These are phyloP conservation scores for Anomalospiza imberbis DNA, from an alignment of 2,797 vertebrate genomes.

Conservation along the genomic window DNA sequence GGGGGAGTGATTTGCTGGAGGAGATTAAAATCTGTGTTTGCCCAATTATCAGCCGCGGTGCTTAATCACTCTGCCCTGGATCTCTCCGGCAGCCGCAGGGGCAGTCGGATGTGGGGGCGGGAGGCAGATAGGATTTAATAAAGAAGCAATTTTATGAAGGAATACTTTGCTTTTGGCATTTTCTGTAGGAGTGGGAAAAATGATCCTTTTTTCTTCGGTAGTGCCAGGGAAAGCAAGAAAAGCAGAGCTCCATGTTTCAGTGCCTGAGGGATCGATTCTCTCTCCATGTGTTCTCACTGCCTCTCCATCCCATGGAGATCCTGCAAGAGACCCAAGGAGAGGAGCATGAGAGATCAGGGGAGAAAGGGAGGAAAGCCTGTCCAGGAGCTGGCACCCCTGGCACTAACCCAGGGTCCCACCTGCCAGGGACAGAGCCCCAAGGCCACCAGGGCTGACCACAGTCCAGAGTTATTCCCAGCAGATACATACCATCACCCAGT, in stretches of 20 bases:
- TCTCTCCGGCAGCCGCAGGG: not conserved
- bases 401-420: not conserved
- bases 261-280: not conserved
- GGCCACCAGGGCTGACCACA: not conserved
- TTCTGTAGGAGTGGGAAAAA: conserved; percentile 28
- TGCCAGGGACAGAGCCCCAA: not conserved
- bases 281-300: not conserved
- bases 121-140: conserved; percentile 48
- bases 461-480: not conserved
- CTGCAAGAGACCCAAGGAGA: not conserved
- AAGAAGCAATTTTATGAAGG: conserved; percentile 38
- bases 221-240: not conserved
- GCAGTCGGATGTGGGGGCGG: conserved; percentile 8
- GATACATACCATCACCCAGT: accelerated
- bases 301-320: not conserved
- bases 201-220: not conserved
- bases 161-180: conserved; percentile 34
- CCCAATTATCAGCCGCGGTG: not conserved
- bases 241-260: not conserved
- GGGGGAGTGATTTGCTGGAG: not conserved
- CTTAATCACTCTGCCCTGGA: conserved; percentile 35
- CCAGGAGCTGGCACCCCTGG: not conserved
- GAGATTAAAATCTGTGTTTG: not conserved
- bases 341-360: accelerated
- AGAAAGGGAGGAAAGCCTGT: not conserved